Evolutionary conservation across 1,140 invertebrate genomes (phyloP).

Genomic region (Idris sp.): DNA sequence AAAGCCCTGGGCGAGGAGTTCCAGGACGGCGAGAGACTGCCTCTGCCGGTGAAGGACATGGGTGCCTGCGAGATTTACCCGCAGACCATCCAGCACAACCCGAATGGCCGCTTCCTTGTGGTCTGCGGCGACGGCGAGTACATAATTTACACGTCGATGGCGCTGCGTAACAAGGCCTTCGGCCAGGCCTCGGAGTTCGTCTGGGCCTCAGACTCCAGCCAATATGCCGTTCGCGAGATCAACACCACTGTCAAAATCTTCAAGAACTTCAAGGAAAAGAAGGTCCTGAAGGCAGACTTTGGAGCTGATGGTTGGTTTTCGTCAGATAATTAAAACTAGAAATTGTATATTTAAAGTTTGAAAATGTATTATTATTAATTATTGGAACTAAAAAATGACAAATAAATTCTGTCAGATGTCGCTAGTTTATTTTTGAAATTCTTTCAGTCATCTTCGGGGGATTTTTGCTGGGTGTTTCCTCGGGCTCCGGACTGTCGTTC

Average conservation of each 20-base stretch:
- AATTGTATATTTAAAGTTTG: too few species aligned
- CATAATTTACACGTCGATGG: constrained; percentile 99
- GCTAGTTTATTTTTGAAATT: too few species aligned
- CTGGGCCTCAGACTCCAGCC: constrained; percentile 97
- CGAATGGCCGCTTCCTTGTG: constrained; percentile 98
- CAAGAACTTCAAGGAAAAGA: constrained; percentile 99
- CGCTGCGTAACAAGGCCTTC: constrained; percentile 98
- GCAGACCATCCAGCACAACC: constrained; percentile 98
- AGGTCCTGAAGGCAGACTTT: constrained; percentile 96
- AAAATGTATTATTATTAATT: too few species aligned
- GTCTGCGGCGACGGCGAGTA: constrained; percentile 99
- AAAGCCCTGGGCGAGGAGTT: constrained; percentile 88
- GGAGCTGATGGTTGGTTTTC: constrained; percentile 88
- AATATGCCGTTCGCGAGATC: constrained; percentile 95
- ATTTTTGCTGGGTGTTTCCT: constrained; percentile 94
- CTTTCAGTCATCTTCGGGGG: constrained; percentile 98
- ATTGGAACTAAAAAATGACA: too few species aligned
- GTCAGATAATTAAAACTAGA: too few species aligned
- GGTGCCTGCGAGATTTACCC: constrained; percentile 98
- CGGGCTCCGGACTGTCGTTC: constrained; percentile 94
- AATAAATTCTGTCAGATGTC: background rate
- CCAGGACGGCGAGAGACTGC: constrained; percentile 82
- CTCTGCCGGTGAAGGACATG: constrained; percentile 98
- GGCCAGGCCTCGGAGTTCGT: constrained; percentile 99
- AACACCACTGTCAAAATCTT: constrained; percentile 95